phyloP scores from a whole-genome alignment of 2,888 invertebrate species.

The Clostera curtula region DNA sequence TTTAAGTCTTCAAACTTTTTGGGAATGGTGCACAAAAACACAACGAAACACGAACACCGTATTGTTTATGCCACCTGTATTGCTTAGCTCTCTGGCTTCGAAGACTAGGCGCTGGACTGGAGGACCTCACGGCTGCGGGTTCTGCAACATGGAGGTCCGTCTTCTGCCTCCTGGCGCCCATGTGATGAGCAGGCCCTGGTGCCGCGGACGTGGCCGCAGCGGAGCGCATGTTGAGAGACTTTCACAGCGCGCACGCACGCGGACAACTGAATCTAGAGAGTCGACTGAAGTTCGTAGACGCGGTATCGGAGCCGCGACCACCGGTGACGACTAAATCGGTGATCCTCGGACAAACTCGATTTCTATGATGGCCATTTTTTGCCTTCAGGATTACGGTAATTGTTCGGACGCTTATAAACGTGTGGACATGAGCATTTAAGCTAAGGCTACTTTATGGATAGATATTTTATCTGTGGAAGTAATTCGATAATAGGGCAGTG shows the following conservation, averaged over 20 bases:
- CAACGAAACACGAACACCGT: too few relatives aligned
- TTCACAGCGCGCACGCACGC: conserved; percentile 70
- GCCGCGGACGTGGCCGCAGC: conserved; percentile 36
- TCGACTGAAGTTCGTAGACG: too few relatives aligned
- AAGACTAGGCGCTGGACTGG: conserved; percentile 72
- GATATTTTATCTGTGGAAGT: too few relatives aligned
- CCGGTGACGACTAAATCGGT: conserved; percentile 47
- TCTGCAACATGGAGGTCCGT: conserved; percentile 68
- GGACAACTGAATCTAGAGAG: conserved; percentile 56
- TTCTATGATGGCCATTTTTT: too few relatives aligned
- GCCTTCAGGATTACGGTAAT: too few relatives aligned
- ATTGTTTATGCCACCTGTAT: conserved; percentile 54
- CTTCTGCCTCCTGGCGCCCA: conserved; percentile 76
- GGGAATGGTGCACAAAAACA: conserved; percentile 19
- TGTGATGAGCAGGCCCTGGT: conserved; percentile 24
- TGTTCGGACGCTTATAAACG: too few relatives aligned
- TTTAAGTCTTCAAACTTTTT: too few relatives aligned
- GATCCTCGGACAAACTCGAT: too few relatives aligned
- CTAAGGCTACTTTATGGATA: too few relatives aligned
- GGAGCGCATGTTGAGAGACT: conserved; percentile 62
- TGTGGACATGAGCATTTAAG: too few relatives aligned
- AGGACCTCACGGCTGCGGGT: conserved; percentile 47
- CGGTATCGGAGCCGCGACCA: conserved; percentile 46
- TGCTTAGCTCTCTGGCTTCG: conserved; percentile 68
- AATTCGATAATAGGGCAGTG: too few relatives aligned